Evolutionary conservation across 1,140 invertebrate genomes (phyloP).

Genomic region (Cataglyphis hispanica): DNA sequence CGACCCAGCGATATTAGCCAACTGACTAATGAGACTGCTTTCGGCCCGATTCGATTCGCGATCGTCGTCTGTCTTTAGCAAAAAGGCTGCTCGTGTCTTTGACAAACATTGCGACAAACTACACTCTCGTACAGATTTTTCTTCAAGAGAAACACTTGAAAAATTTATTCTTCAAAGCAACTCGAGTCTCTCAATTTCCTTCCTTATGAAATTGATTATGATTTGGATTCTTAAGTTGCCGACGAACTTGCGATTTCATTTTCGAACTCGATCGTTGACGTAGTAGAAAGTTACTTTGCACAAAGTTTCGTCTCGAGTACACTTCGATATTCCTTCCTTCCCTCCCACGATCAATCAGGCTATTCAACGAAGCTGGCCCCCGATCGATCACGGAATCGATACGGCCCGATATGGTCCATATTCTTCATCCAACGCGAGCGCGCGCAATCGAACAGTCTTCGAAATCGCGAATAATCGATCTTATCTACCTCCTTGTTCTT

Average conservation of each 20-base stretch:
- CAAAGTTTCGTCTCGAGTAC: conserved; percentile 10
- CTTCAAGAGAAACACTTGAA: background rate
- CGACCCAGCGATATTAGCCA: conserved; percentile 24
- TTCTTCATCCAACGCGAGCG: background rate
- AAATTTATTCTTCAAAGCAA: no score
- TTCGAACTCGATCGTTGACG: background rate
- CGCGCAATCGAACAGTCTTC: background rate
- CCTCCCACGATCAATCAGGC: background rate
- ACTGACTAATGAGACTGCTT: conserved; percentile 24
- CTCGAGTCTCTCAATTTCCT: background rate
- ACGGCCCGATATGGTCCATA: no score
- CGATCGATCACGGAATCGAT: conserved; percentile 51
- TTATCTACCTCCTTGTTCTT: background rate
- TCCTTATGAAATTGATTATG: background rate
- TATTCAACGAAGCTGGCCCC: no score
- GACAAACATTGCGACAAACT: background rate
- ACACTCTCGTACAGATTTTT: background rate
- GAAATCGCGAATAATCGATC: conserved; percentile 10
- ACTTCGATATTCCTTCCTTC: background rate
- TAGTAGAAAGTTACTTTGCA: conserved; percentile 7
- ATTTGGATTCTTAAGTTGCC: background rate
- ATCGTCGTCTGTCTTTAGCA: background rate
- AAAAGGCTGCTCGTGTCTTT: no score
- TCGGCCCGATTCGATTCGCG: conserved; percentile 51
- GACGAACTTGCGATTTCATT: conserved; percentile 3